Evolutionary conservation across 2,888 invertebrate species (phyloP).

Genomic region (Dendrolimus pini): DNA sequence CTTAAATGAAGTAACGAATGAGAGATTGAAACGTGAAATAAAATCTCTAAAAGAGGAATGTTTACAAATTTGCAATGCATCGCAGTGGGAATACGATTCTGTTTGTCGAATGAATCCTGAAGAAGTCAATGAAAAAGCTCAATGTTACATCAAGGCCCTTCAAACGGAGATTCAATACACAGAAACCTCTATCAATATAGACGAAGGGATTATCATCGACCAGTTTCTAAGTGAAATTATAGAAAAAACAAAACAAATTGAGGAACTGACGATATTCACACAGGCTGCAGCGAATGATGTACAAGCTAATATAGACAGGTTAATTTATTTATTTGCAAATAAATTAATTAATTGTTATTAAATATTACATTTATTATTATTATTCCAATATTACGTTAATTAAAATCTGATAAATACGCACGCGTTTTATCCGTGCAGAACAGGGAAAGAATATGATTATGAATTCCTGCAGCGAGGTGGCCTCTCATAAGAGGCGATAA

Average conservation of each 20-base stretch:
- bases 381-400: no score
- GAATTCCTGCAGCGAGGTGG: no score
- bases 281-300: not conserved
- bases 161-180: not conserved
- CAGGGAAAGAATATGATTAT: no score
- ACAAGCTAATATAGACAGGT: not conserved
- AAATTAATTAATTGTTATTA: no score
- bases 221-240: slow-evolving; percentile 3
- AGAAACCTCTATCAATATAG: not conserved
- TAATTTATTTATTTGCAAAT: no score
- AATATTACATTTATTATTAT: no score
- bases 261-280: not conserved
- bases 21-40: not conserved
- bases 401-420: no score
- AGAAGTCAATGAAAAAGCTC: not conserved
- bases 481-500: no score
- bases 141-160: not conserved
- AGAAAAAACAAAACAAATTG: slow-evolving; percentile 1
- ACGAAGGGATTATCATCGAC: not conserved
- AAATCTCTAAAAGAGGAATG: not conserved
- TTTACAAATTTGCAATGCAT: not conserved
- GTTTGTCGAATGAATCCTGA: not conserved
- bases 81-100: not conserved
- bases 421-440: no score
- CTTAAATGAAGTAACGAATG: not conserved